phyloP scores from a whole-genome alignment of 2,797 vertebrate genomes.

The Vultur gryphus region DNA sequence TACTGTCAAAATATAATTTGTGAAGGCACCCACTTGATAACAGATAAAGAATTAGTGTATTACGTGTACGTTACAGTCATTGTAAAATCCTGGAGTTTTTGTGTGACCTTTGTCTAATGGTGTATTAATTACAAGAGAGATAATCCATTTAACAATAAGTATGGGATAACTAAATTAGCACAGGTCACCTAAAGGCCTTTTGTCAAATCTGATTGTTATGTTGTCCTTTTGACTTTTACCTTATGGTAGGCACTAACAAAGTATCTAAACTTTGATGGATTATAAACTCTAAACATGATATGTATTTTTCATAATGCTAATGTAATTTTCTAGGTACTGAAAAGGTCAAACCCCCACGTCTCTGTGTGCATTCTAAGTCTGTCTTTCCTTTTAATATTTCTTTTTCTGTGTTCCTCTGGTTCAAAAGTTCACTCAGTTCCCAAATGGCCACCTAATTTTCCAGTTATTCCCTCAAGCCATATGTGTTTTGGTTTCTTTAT shows the following conservation, averaged over 20 bases:
- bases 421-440: slow-evolving; percentile 87
- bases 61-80: slow-evolving; percentile 31
- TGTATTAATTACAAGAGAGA: slow-evolving; percentile 75
- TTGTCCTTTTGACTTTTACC: slow-evolving; percentile 80
- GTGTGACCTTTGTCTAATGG: slow-evolving; percentile 68
- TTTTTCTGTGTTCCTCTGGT: slow-evolving; percentile 77
- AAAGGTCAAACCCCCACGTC: slow-evolving; percentile 75
- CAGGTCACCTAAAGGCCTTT: slow-evolving; percentile 76
- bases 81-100: slow-evolving; percentile 62
- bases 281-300: slow-evolving; percentile 77
- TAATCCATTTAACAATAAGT: slow-evolving; percentile 76
- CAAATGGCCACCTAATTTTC: slow-evolving; percentile 87
- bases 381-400: slow-evolving; percentile 80
- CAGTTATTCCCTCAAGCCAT: slow-evolving; percentile 86
- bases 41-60: slow-evolving; percentile 44
- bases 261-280: slow-evolving; percentile 75
- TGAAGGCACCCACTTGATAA: slow-evolving; percentile 4
- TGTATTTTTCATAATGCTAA: slow-evolving; percentile 83
- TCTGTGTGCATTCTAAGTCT: slow-evolving; percentile 78
- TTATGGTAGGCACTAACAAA: slow-evolving; percentile 75
- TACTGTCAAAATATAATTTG: slow-evolving; percentile 43
- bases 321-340: slow-evolving; percentile 79
- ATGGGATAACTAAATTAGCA: slow-evolving; percentile 71
- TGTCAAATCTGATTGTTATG: slow-evolving; percentile 78
- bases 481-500: slow-evolving; percentile 88